Percentiles rank a stretch among this genome's conserved stretches.
Conservation (phyloP, 2,888 invertebrate genomes). For the Meiosimyza platycephala region DNA sequence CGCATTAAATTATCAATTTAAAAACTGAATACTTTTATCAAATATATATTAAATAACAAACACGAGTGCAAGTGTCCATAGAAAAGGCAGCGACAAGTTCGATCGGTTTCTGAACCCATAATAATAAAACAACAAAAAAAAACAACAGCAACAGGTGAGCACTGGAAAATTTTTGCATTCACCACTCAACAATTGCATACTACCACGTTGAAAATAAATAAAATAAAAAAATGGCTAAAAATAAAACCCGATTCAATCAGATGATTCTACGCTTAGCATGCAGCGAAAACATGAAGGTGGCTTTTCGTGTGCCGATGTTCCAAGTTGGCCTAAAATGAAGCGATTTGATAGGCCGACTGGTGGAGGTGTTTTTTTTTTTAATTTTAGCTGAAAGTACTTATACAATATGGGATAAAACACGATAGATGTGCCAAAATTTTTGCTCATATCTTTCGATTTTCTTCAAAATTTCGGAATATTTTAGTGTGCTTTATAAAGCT, state of each 20-base stretch:
- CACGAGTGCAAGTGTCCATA: neutral
- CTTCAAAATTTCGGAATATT: too few relatives aligned
- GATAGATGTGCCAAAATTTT: too few relatives aligned
- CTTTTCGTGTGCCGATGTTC: too few relatives aligned
- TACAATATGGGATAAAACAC: too few relatives aligned
- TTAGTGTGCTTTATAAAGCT: too few relatives aligned
- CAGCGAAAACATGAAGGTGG: too few relatives aligned
- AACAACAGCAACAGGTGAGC: neutral
- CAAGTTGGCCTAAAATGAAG: neutral
- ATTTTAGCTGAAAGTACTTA: too few relatives aligned
- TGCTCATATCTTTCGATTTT: too few relatives aligned
- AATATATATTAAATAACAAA: slow-evolving; percentile 23
- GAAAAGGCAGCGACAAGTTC: slow-evolving; percentile 24
- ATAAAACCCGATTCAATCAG: neutral
- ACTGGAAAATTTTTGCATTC: too few relatives aligned
- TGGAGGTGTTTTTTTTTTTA: slow-evolving; percentile 15
- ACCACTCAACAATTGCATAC: too few relatives aligned
- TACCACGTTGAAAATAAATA: too few relatives aligned
- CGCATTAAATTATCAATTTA: slow-evolving; percentile 18
- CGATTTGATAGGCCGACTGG: slow-evolving; percentile 14
- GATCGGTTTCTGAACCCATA: slow-evolving; percentile 14
- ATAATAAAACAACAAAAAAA: neutral
- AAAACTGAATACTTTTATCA: slow-evolving; percentile 24
- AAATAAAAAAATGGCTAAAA: slow-evolving; percentile 4
- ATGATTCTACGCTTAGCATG: too few relatives aligned